Evolutionary conservation across 2,113 vertebrate species (phyloP).

Genomic region (Acrocephalus arundinaceus): DNA sequence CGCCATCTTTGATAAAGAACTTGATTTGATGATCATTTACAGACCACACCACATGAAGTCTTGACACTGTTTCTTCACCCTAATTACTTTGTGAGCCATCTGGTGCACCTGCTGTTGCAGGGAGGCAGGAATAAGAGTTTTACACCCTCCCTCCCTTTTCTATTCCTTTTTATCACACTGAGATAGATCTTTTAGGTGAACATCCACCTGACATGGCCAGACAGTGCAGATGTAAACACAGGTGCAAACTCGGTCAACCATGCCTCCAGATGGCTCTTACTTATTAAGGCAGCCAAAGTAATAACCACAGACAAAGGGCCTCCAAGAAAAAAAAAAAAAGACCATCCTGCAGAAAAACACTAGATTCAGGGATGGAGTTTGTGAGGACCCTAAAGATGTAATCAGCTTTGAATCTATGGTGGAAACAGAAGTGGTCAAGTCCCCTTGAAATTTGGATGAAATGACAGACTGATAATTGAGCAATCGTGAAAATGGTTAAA

Average conservation of each 20-base stretch:
- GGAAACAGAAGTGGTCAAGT: conserved; percentile 1
- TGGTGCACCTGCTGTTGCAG: conserved; percentile 64
- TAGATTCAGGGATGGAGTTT: conserved; percentile 19
- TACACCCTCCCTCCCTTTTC: conserved; percentile 32
- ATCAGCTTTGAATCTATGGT: conserved; percentile 11
- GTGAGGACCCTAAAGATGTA: not conserved
- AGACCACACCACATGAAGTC: conserved; percentile 32
- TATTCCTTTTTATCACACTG: conserved; percentile 57
- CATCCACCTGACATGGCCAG: conserved; percentile 60
- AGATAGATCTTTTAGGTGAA: conserved; percentile 57
- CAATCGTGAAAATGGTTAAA: not conserved
- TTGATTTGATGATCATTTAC: conserved; percentile 58
- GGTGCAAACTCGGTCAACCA: conserved; percentile 65
- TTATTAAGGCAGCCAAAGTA: conserved; percentile 68
- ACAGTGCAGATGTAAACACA: conserved; percentile 55
- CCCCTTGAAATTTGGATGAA: conserved; percentile 19
- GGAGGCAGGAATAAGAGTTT: conserved; percentile 50
- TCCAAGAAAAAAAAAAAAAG: not conserved
- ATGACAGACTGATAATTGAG: conserved; percentile 32
- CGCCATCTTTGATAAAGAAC: conserved; percentile 27
- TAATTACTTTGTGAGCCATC: conserved; percentile 66
- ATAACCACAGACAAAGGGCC: conserved; percentile 49
- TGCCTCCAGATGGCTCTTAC: conserved; percentile 64
- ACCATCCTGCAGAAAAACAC: not conserved
- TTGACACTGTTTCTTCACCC: conserved; percentile 58